A percentile compares a stretch with the other conserved stretches of the same genome.
These are phyloP conservation scores for Ctenopoma kingsleyae DNA, from an alignment of 2,797 vertebrate species.

Conservation along the genomic window DNA sequence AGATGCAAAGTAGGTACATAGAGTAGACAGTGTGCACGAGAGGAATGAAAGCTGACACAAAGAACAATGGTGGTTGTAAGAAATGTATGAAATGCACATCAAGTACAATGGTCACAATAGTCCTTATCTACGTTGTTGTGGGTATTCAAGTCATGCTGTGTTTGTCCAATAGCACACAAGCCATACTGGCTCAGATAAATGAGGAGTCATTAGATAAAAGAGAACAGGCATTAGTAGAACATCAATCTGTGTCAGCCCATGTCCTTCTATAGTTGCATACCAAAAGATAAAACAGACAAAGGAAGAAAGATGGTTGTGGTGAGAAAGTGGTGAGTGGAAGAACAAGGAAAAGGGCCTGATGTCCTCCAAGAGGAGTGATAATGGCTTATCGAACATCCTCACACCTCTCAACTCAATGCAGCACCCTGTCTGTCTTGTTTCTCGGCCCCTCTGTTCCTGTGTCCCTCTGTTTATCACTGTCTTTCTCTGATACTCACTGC, in stretches of 20 bases:
- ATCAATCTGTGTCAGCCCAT: constrained; percentile 63
- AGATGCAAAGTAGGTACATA: background rate
- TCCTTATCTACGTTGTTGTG: constrained; percentile 44
- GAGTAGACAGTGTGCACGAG: background rate
- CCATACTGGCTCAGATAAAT: constrained; percentile 57
- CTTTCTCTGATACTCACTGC: constrained; percentile 12
- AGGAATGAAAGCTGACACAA: constrained; percentile 18
- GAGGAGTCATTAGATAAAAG: constrained; percentile 41
- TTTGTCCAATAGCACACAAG: constrained; percentile 41
- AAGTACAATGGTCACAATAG: constrained; percentile 3
- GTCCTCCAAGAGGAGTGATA: constrained; percentile 62
- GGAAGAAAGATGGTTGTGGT: constrained; percentile 19
- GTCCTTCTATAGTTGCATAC: constrained; percentile 48
- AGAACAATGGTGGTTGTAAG: constrained; percentile 12
- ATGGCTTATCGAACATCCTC: constrained; percentile 75
- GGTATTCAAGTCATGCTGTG: constrained; percentile 42
- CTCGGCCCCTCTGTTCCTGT: constrained; percentile 14
- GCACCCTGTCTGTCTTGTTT: constrained; percentile 35
- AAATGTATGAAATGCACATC: constrained; percentile 8
- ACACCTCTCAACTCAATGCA: constrained; percentile 52
- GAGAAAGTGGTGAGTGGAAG: constrained; percentile 31
- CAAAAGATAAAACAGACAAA: constrained; percentile 66
- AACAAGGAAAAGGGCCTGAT: constrained; percentile 40
- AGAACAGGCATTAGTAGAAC: constrained; percentile 44
- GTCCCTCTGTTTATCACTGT: constrained; percentile 41